Evolutionary conservation across 2,888 invertebrate species (phyloP).

Genomic region (Caenorhabditis sulstoni): DNA sequence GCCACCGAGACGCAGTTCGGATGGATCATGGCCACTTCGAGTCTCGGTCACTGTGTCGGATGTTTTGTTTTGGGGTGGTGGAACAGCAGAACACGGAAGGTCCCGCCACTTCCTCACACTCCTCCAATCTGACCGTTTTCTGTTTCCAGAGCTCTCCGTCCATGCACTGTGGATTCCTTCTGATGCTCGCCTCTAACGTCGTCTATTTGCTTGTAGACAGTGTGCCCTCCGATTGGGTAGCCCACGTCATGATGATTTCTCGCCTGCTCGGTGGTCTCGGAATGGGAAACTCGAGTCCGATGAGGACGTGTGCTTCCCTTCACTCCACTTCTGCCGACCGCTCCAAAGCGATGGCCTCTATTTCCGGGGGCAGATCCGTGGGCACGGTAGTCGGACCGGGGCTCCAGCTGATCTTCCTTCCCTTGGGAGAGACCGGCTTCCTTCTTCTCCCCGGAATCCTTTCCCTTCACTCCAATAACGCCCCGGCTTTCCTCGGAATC

Average conservation of each 20-base stretch:
- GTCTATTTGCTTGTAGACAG: slow-evolving; percentile 48
- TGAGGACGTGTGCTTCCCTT: slow-evolving; percentile 49
- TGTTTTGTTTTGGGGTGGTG: slow-evolving; percentile 56
- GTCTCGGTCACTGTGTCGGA: slow-evolving; percentile 56
- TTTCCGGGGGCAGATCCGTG: slow-evolving; percentile 55
- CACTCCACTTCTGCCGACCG: slow-evolving; percentile 43
- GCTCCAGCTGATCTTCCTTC: slow-evolving; percentile 44
- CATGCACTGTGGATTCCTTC: slow-evolving; percentile 50
- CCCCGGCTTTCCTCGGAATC: slow-evolving; percentile 48
- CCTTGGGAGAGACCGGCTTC: slow-evolving; percentile 46
- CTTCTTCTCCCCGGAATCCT: slow-evolving; percentile 29
- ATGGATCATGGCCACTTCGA: slow-evolving; percentile 55
- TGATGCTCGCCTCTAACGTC: slow-evolving; percentile 57
- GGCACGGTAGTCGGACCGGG: slow-evolving; percentile 53
- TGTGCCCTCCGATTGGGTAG: slow-evolving; percentile 39
- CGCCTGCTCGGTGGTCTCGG: slow-evolving; percentile 50
- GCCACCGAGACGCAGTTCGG: slow-evolving; percentile 50
- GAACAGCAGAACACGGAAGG: slow-evolving; percentile 37
- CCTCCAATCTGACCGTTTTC: not conserved
- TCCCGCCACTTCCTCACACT: not conserved
- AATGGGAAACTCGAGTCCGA: slow-evolving; percentile 56
- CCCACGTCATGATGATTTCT: slow-evolving; percentile 47
- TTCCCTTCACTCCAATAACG: slow-evolving; percentile 44
- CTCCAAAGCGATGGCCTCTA: slow-evolving; percentile 53
- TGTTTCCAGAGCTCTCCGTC: slow-evolving; percentile 39